These are phyloP conservation scores for Damaliscus lunatus DNA, from an alignment of 2,113 vertebrate genomes.

Conservation along the genomic window DNA sequence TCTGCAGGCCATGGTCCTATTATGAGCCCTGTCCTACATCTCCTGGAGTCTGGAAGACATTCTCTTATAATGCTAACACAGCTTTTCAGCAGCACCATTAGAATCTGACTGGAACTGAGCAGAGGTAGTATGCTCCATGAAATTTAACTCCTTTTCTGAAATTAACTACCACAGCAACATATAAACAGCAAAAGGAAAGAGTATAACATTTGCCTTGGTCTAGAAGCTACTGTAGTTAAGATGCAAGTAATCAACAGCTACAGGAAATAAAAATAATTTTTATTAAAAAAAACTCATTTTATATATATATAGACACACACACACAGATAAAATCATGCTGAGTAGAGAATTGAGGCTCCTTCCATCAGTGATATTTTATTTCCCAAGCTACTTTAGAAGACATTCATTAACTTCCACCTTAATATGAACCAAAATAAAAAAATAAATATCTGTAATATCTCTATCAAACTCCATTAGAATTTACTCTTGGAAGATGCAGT, in stretches of 20 bases:
- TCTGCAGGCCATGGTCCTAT: not conserved
- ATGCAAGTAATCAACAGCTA: not conserved
- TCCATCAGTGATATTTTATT: not conserved
- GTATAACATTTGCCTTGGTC: not conserved
- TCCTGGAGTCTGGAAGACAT: not conserved
- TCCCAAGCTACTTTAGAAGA: not conserved
- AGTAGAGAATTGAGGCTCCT: not conserved
- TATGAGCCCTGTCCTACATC: not conserved
- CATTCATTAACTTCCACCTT: not conserved
- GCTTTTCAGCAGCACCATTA: not conserved
- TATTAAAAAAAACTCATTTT: not conserved
- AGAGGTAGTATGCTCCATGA: not conserved
- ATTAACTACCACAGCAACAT: not conserved
- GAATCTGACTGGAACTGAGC: not conserved
- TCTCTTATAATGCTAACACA: not conserved
- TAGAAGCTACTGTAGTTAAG: not conserved
- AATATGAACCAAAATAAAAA: not conserved
- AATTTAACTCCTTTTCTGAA: slow-evolving; percentile 26
- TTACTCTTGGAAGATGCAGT: not conserved
- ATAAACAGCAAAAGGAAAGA: not conserved
- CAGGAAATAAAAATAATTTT: not conserved
- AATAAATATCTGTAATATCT: not conserved
- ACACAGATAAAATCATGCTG: not conserved
- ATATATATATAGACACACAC: not conserved
- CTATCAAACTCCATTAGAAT: not conserved